Evolutionary conservation across 2,888 invertebrate genomes (phyloP), one percentile per base, ranked within the genome.

Genomic region (Patella depressa): DNA sequence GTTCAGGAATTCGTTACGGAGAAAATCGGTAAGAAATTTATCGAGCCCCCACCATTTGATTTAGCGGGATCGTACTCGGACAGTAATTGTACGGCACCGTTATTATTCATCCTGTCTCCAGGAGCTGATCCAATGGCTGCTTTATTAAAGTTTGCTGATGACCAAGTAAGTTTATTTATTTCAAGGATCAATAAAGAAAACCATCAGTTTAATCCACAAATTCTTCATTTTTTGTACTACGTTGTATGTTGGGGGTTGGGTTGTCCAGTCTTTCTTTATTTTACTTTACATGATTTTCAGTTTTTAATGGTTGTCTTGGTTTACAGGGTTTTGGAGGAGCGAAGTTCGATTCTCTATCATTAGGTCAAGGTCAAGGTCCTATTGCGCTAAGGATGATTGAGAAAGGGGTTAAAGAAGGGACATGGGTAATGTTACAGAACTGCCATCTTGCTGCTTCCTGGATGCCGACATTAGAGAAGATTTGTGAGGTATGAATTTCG

Each of bases 341-440:
- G 79, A 92, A 92, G 82, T 90, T 92, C 81, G 91, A 92, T 84
- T 92, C 92, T 11, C 84, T 92, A 75, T 92, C 92, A 14, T 85
- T 92, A 55, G 92, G 92, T 79, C 92, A 92, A 88, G 92, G 92
- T 79, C 92, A 92, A 81, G 92, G 92, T 19, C 92, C 92, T 4
- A 92, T 92, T 79, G 92, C 92, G 55, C 80, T 91, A 82, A 88
- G 85, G 76, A 90, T 92, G 89, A 91, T 92, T 57, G 90, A 91
- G 81, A 89, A 90, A 77, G 92, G 90, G n/a, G 79, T 89, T 5
- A 91, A 90, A 79, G 90, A 91, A 75, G 92, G 92, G 7, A 89
- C 90, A 0, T 92, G 92, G 92, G 92, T 92, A 24, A 88, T 92
- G 84, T 85, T 92, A 70, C 92, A 92, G 88, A 92, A 92, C 84